Base-by-base conservation (phyloP, 1,140 invertebrate species). In the Wiebesia pumilae region DNA sequence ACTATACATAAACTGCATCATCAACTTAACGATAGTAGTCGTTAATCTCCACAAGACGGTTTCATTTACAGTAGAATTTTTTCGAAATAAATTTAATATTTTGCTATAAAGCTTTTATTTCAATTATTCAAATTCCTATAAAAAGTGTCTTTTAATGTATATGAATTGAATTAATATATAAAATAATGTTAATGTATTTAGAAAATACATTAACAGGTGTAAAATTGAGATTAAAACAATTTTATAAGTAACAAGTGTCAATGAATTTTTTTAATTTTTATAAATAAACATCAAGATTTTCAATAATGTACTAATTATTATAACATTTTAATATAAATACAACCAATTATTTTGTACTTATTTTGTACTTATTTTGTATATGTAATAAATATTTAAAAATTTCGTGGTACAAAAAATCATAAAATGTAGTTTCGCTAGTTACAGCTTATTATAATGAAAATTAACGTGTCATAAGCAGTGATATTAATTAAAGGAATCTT, bases 401-500 rank as follows among this genome's bases (percentile, higher is more conserved):
- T 75, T 27, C 35, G 7, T 1, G 40, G 4, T 62, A 80, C 12
- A 40, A 10, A 43, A 43, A 38, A 69, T 81, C 40, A 81, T 62
- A 16, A 30, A 43, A 81, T 40, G 14, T 40, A 19, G 38, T 67
- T 40, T 35, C 7, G 7, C 35, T 21, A 27, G 33, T 69, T 30
- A 69, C 21, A 40, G 4, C 3, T 47, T 43, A 38, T 33, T 83
- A 30, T 12, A 1, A 73, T 83, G 67, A 83, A 40, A 83, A 83
- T 83, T 71, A 71, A 54, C 21, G 30, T 43, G 71, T 43, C 35
- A 71, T 75, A 75, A 43, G 27, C 10, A 82, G 14, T 73, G 43
- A 73, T 43, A 83, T 43, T 83, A 73, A 71, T 83, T 73, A 54
- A 54, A 43, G 16, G 3, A 38, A 71, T 82, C 40, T 51, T 38